Conservation (phyloP, 2,113 vertebrate species). For the Rhinopomastus cyanomelas region DNA sequence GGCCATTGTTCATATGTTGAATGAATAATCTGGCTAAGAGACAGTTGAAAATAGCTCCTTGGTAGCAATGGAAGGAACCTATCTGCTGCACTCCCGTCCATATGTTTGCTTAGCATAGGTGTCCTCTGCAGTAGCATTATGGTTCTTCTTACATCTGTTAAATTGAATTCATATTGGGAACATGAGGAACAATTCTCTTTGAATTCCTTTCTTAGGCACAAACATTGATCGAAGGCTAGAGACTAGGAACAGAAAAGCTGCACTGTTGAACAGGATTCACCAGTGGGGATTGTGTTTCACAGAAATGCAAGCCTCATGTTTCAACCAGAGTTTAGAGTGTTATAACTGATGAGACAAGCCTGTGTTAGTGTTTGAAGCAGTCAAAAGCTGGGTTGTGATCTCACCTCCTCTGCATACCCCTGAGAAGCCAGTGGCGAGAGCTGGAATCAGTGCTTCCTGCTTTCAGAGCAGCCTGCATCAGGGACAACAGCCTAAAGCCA, state of each 20-base stretch:
- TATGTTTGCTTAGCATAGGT: neutral
- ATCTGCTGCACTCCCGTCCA: neutral
- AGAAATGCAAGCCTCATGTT: neutral
- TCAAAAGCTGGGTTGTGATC: neutral
- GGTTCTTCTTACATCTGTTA: neutral
- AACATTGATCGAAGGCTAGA: neutral
- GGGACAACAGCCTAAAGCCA: neutral
- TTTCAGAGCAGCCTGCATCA: neutral
- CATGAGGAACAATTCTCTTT: neutral
- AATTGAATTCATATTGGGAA: neutral
- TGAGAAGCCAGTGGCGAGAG: neutral
- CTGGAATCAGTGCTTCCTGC: neutral
- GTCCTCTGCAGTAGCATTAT: neutral
- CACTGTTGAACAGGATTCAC: neutral
- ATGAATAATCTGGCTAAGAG: neutral
- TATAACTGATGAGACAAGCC: neutral
- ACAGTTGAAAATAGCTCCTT: neutral
- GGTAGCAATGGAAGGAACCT: neutral
- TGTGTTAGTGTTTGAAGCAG: neutral
- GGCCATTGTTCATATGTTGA: neutral
- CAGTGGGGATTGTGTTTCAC: neutral
- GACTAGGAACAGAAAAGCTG: neutral
- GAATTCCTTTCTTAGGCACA: neutral
- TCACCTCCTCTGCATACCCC: accelerated
- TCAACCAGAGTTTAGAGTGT: neutral